Evolutionary conservation across 2,888 invertebrate genomes (phyloP).

Genomic region (Mesorhabditis spiculigera): DNA sequence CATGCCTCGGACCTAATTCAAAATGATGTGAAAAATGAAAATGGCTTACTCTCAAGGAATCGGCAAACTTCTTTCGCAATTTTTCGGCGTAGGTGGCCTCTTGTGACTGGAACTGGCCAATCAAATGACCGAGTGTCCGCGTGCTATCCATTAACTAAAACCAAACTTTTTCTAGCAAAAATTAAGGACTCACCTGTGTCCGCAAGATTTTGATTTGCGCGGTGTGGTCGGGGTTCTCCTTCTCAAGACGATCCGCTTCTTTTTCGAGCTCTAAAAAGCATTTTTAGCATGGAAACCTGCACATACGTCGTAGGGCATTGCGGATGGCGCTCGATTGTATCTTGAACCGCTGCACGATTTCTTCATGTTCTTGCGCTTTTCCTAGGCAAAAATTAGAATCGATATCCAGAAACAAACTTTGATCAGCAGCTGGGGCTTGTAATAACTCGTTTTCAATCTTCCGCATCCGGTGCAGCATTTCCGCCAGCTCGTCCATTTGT

Average conservation of each 20-base stretch:
- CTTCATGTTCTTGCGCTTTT: not conserved
- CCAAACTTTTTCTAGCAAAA: not conserved
- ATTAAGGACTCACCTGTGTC: not conserved
- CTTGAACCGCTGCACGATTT: not conserved
- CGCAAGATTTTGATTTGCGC: not conserved
- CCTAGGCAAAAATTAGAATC: not conserved
- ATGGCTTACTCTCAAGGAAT: not conserved
- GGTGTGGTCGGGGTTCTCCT: not conserved
- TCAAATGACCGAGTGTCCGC: not conserved
- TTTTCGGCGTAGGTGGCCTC: not conserved
- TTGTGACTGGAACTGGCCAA: not conserved
- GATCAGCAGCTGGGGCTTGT: slow-evolving; percentile 1
- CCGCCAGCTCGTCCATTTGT: slow-evolving; percentile 4
- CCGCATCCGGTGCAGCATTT: slow-evolving; percentile 1
- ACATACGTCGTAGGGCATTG: not conserved
- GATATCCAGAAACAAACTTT: not conserved
- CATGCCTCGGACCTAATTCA: not conserved
- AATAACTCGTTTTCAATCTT: slow-evolving; percentile 3
- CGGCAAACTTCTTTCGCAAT: not conserved
- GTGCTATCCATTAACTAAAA: not conserved
- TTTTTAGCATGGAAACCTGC: not conserved
- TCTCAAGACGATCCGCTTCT: not conserved
- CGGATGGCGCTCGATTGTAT: not conserved
- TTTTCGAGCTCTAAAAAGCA: not conserved
- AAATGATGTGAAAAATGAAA: not conserved